Evolutionary conservation across 2,888 invertebrate genomes (phyloP), one percentile per base, ranked within the genome.

Genomic region (Anthoptus insignis): DNA sequence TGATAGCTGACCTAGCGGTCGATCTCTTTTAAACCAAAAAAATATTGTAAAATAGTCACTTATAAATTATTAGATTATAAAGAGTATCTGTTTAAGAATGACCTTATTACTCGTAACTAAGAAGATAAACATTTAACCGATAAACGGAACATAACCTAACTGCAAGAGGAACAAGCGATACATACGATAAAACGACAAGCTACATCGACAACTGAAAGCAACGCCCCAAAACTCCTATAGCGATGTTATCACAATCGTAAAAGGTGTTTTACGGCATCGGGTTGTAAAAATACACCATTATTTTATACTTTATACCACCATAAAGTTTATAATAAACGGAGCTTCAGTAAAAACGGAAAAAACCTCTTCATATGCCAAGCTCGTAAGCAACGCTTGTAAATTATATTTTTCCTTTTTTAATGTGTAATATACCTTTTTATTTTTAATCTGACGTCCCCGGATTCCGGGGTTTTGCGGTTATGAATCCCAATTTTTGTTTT

Each of bases 321-420:
- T 92, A 92, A 92, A 90, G 80, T 89, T 91, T 89, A 89, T 91
- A 90, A 90, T 90, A 90, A 90, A 91, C 88, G 77, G 87, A 80
- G 80, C 80, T 70, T 70, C 81, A 81, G 80, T 90, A 89, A 89
- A 89, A 88, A 83, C 70, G 72, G 80, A 78, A 65, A 80, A 85
- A 81, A 82, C 72, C 78, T 79, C 81, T 82, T 84, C 81, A 83
- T 84, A 86, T 91, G 81, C 88, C 88, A 84, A 6, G 16, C 45
- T 45, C 24, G 60, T 53, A 66, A 66, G 68, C 67, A 65, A 70
- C 45, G 59, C 45, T 29, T 53, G 32, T 54, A 61, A 47, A 54
- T 61, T 52, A 61, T 61, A 61, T 61, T 54, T 61, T 61, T 47
- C 54, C 45, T 47, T 61, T 61, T 61, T 61, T 53, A 61, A 61